phyloP scores from a whole-genome alignment of 1,140 invertebrate species.

The Drosophila grimshawi region DNA sequence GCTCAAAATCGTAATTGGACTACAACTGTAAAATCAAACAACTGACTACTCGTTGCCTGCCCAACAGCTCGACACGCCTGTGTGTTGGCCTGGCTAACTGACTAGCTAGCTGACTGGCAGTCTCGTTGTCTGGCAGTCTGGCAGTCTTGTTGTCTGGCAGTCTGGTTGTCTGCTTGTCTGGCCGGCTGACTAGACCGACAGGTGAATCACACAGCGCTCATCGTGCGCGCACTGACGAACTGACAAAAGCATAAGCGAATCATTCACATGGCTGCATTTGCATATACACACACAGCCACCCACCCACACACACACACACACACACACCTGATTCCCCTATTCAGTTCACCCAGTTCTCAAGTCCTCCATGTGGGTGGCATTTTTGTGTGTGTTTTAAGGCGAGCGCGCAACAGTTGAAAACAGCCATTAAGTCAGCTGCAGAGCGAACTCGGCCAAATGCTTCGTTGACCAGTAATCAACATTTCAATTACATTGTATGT shows the following conservation, averaged over 20 bases:
- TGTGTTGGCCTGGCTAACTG: conserved; percentile 40
- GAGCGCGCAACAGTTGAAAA: conserved; percentile 70
- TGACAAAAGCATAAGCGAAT: conserved; percentile 84
- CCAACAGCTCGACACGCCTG: conserved; percentile 21
- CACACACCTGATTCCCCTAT: neutral
- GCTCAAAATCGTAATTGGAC: conserved; percentile 82
- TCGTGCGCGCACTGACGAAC: conserved; percentile 66
- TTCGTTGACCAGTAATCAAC: conserved; percentile 72
- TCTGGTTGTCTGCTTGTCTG: neutral
- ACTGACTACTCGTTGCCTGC: conserved; percentile 57
- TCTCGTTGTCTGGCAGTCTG: too few relatives aligned
- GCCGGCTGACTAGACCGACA: conserved; percentile 20
- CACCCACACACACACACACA: neutral
- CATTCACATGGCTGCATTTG: conserved; percentile 80
- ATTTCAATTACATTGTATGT: conserved; percentile 29
- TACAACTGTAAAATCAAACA: conserved; percentile 82
- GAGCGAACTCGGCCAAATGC: conserved; percentile 49
- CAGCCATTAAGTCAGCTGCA: conserved; percentile 62
- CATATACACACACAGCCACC: conserved; percentile 19
- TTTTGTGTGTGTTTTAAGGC: conserved; percentile 38
- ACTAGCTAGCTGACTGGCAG: conserved; percentile 1
- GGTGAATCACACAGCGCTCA: conserved; percentile 41
- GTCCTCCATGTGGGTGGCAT: neutral
- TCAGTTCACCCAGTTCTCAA: neutral
- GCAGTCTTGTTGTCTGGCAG: too few relatives aligned